Base-by-base conservation (phyloP, 2,113 vertebrate genomes). In the Sarotherodon lohbergeri region DNA sequence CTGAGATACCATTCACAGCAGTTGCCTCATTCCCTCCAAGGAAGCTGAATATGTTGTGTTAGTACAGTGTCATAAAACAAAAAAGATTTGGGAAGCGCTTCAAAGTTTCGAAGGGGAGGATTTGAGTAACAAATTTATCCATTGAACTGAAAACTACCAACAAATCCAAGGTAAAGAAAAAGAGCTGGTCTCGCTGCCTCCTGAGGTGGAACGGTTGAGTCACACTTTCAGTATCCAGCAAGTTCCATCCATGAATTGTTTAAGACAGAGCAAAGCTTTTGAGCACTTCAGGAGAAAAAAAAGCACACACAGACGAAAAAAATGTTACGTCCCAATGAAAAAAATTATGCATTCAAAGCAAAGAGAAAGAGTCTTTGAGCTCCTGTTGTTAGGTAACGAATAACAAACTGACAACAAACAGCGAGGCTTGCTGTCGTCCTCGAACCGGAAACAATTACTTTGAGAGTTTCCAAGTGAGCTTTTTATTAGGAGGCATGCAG, bases 231-330 rank as follows among this genome's bases (percentile, higher is more conserved):
- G 82, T 24, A 90, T 93, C 89, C 92, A 93, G 89, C 90, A 92
- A 88, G 87, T 93, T 95, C 90, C 91, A 93, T 94, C 92, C 91
- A 92, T 90, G 92, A 93, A 93, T 94, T 95, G 91, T 94, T 93
- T 86, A 86, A 90, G 92, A 93, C 92, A 94, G 88, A 95, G 91
- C 81, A 43, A 93, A 93, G 89, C 86, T 91, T 95, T 88, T 92
- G 85, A 91, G 88, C 22, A 36, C 88, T 83, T 87, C 13, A 81
- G 46, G 78, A 76, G 63, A 86, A 71, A 76, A 22, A 79, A 55
- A 80, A 76, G 14, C 19, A 68, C 63, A 41, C 34, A 68, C 63
- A 68, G 19, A 68, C 4, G 71, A 5, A 57, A 55, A 86, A 84
- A 34, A 1, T 19, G 80, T 88, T 52, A 7, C 27, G 3, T 89